A percentile compares a stretch with the other conserved stretches of the same genome.
phyloP scores from a whole-genome alignment of 2,888 invertebrate species.

The Melanostoma scalare region DNA sequence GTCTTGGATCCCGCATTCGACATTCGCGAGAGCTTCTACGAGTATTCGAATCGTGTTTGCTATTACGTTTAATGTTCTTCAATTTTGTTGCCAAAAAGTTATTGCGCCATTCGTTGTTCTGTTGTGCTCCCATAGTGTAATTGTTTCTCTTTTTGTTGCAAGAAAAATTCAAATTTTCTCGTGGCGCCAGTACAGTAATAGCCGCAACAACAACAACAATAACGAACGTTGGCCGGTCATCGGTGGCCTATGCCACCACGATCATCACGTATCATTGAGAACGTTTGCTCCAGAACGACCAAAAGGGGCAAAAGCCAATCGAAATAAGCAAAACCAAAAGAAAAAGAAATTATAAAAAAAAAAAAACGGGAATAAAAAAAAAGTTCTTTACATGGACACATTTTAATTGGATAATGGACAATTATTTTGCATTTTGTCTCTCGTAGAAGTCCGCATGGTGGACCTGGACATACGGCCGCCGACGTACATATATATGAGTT shows the following conservation, averaged over 20 bases:
- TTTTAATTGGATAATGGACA: slow-evolving; percentile 77
- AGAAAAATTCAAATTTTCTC: slow-evolving; percentile 70
- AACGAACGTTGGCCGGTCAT: slow-evolving; percentile 45
- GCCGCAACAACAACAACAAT: neutral
- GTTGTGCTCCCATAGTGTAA: neutral
- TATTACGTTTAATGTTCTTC: slow-evolving; percentile 65
- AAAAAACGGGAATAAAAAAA: slow-evolving; percentile 60
- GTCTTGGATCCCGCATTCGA: no score
- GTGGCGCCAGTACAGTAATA: slow-evolving; percentile 64
- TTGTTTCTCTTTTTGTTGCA: slow-evolving; percentile 23
- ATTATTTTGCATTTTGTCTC: slow-evolving; percentile 75
- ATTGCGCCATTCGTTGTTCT: slow-evolving; percentile 30
- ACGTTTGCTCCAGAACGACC: slow-evolving; percentile 71
- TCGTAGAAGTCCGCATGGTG: slow-evolving; percentile 64
- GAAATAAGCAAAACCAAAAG: slow-evolving; percentile 49
- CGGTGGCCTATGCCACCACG: slow-evolving; percentile 71
- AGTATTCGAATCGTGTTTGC: slow-evolving; percentile 54
- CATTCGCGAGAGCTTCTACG: no score
- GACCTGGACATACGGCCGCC: slow-evolving; percentile 19
- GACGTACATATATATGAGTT: slow-evolving; percentile 2
- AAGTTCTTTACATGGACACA: slow-evolving; percentile 73
- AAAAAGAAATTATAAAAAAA: slow-evolving; percentile 62
- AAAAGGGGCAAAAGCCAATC: slow-evolving; percentile 68
- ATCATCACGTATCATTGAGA: slow-evolving; percentile 64
- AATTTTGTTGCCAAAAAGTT: slow-evolving; percentile 57